Percentiles rank a stretch among this genome's conserved stretches.
These are phyloP conservation scores for Balanococcus diminutus DNA, from an alignment of 2,888 invertebrate species.

Conservation along the genomic window DNA sequence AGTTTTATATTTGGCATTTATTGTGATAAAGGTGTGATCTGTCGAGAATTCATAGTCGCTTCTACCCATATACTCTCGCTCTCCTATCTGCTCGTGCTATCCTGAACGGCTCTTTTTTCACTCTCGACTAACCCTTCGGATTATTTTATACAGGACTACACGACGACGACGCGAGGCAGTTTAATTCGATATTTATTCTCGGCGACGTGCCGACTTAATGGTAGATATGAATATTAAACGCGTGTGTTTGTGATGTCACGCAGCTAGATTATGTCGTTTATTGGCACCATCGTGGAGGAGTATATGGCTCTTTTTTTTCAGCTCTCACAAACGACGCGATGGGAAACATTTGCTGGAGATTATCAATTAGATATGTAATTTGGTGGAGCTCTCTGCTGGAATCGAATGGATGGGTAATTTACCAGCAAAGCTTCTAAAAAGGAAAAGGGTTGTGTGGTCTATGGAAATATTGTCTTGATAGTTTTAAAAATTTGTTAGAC, in stretches of 20 bases:
- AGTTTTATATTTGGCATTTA: conserved; percentile 31
- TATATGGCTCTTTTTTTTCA: neutral
- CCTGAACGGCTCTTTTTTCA: neutral
- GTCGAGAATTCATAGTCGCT: neutral
- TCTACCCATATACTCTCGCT: neutral
- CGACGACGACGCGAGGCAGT: neutral
- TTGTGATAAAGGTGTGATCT: conserved; percentile 31
- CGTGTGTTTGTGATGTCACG: neutral
- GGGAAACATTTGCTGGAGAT: conserved; percentile 20
- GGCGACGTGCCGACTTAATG: conserved; percentile 13
- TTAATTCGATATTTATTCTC: conserved; percentile 17
- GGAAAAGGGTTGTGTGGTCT: neutral
- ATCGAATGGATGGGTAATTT: neutral
- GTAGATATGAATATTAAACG: conserved; percentile 1
- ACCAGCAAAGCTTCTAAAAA: too few species aligned
- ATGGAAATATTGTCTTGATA: neutral
- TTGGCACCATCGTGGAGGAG: neutral
- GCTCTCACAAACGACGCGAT: neutral
- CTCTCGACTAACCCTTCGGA: neutral
- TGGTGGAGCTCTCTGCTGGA: neutral
- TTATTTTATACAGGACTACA: neutral
- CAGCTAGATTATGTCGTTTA: conserved; percentile 24
- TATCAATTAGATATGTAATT: conserved; percentile 13
- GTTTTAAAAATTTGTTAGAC: too few species aligned
- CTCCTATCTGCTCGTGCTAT: neutral